phyloP scores from a whole-genome alignment of 2,113 vertebrate genomes.

The Brachionichthys hirsutus region DNA sequence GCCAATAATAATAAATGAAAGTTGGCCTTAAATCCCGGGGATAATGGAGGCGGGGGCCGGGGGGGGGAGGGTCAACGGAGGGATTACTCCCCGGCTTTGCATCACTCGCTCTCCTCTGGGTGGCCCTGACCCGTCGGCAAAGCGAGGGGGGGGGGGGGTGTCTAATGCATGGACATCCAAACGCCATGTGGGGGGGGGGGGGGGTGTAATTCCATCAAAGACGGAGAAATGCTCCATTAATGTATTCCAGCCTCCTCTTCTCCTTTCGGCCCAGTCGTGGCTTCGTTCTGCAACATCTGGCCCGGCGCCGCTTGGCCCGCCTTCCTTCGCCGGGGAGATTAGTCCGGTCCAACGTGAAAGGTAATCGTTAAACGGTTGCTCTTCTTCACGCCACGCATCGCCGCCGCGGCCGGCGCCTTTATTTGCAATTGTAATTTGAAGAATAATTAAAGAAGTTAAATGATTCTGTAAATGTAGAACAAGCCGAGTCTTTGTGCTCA shows the following conservation, averaged over 20 bases:
- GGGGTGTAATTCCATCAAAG: conserved; percentile 99
- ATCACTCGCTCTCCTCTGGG: conserved; percentile 96
- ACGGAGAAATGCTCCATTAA: conserved; percentile 94
- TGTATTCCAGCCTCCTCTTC: conserved; percentile 89
- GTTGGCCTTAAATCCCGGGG: conserved; percentile 92
- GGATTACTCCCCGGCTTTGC: conserved; percentile 96
- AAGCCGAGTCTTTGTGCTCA: conserved; percentile 74
- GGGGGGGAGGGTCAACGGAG: conserved; percentile 95
- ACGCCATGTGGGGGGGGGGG: conserved; percentile 84
- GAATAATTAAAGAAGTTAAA: conserved; percentile 80
- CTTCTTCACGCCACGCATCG: conserved; percentile 66
- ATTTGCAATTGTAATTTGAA: conserved; percentile 77
- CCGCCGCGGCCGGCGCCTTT: conserved; percentile 56
- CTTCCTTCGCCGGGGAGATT: conserved; percentile 71
- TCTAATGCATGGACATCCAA: conserved; percentile 91
- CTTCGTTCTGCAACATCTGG: conserved; percentile 96
- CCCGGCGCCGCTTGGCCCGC: conserved; percentile 71
- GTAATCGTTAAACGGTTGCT: conserved; percentile 81
- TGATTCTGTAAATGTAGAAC: conserved; percentile 75
- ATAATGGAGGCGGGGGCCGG: conserved; percentile 94
- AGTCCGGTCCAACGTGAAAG: conserved; percentile 70
- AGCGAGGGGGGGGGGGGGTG: conserved; percentile 31
- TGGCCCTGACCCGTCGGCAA: conserved; percentile 92
- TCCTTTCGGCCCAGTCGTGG: conserved; percentile 81
- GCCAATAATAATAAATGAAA: conserved; percentile 96